Conservation (phyloP, 2,113 vertebrate species). For the Heterochromis multidens region DNA sequence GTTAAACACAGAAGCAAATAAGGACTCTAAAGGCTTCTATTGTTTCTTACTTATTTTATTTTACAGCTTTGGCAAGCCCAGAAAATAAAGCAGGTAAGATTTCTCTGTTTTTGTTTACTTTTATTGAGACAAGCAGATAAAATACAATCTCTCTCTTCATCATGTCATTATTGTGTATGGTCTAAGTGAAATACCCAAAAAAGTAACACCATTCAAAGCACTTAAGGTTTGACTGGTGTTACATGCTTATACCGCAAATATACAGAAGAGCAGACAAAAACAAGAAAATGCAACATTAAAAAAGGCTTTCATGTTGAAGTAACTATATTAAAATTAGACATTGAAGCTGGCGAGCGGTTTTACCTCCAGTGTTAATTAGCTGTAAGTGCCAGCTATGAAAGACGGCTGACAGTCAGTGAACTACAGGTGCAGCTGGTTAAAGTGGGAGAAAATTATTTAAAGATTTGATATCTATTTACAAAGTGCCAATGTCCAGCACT, state of each 20-base stretch:
- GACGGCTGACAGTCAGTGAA: background rate
- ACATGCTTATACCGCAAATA: background rate
- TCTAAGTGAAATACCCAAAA: background rate
- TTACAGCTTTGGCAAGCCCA: constrained; percentile 89
- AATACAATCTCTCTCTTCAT: background rate
- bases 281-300: background rate
- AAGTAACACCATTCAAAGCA: background rate
- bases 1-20: accelerated
- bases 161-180: background rate
- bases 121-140: background rate
- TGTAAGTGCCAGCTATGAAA: background rate
- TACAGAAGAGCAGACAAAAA: background rate
- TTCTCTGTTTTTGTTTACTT: background rate
- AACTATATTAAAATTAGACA: background rate
- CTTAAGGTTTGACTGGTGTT: background rate
- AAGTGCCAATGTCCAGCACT: background rate
- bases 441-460: background rate
- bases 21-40: background rate
- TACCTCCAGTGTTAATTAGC: background rate
- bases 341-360: background rate
- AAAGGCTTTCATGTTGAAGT: background rate
- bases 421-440: background rate
- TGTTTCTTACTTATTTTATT: background rate
- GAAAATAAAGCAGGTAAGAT: constrained; percentile 90
- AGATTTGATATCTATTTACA: background rate